phyloP scores from a whole-genome alignment of 2,888 invertebrate genomes.

The Nephrotoma flavescens region DNA sequence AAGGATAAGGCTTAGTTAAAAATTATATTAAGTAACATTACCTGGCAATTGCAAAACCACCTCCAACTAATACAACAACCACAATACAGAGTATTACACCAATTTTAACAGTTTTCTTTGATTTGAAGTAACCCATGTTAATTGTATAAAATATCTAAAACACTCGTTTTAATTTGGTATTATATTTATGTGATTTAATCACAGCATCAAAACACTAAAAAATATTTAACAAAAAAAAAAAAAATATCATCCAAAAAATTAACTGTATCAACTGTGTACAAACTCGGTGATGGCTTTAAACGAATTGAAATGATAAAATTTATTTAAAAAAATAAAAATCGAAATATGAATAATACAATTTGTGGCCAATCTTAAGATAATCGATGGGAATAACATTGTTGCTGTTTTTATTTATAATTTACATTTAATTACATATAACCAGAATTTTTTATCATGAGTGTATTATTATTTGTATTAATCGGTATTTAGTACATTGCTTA shows the following conservation, averaged over 20 bases:
- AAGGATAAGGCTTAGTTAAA: background rate
- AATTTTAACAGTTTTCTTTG: background rate
- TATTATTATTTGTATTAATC: background rate
- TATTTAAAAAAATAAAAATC: background rate
- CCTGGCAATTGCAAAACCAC: background rate
- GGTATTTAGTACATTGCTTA: background rate
- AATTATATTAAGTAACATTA: background rate
- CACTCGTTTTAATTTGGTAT: background rate
- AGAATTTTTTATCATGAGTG: background rate
- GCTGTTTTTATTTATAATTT: background rate
- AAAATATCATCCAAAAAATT: background rate
- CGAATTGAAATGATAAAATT: background rate
- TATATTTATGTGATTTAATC: background rate
- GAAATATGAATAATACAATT: background rate
- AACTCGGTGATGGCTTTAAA: background rate
- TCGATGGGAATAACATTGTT: background rate
- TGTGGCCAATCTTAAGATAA: background rate
- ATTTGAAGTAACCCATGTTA: background rate
- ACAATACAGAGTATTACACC: background rate
- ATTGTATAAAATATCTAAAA: background rate
- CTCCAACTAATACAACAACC: background rate
- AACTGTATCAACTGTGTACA: background rate
- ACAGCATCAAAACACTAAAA: background rate
- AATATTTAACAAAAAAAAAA: background rate
- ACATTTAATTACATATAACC: background rate